Evolutionary conservation across 1,140 invertebrate genomes (phyloP), one percentile per base, ranked within the genome.

Genomic region (Micrasema longulum): DNA sequence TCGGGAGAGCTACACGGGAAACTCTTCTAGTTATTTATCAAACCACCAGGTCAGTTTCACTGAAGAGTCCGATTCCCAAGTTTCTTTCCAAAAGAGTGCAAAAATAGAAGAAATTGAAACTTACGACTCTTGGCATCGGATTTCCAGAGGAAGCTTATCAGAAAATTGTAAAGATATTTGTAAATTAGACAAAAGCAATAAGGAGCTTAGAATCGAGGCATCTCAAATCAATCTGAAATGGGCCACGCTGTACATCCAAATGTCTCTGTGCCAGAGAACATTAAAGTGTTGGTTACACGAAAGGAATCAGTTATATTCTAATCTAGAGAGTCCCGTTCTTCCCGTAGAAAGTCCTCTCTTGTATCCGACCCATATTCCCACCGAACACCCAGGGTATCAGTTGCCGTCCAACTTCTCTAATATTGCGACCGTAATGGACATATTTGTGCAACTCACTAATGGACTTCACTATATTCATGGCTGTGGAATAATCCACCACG

Each of bases 381-480:
- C 7, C 11, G 47, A 16, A 18, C 20, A 23, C 11, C 9, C 22
- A 1, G 45, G 16, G 2, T 11, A n/a, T 43, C 36, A 64, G 26
- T 45, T 47, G 9, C 23, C 18, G 7, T 4, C 10, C n/a, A 22
- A 62, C 11, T 50, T 41, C 11, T 41, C 78, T 0, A 78, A 80
- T 69, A 80, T 87, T 48, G 82, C 84, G 64, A 76, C 82, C 0
- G 71, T 90, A 18, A 82, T 88, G 45, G 82, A 86, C 35, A 90
- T 95, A 77, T 88, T 93, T 60, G 87, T 85, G 20, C 91, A 94
- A 79, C 83, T 94, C 52, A 83, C 94, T 1, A 82, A 81, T 74
- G 93, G 92, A 1, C 81, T 95, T 1, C 85, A 92, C 71, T 94
- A 93, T 74, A 94, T 95, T 72, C 94, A 95, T 82, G 89, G 88